A percentile compares a stretch with the other conserved stretches of the same genome.
phyloP scores from a whole-genome alignment of 2,888 invertebrate species.

The Caenorhabditis sp. region DNA sequence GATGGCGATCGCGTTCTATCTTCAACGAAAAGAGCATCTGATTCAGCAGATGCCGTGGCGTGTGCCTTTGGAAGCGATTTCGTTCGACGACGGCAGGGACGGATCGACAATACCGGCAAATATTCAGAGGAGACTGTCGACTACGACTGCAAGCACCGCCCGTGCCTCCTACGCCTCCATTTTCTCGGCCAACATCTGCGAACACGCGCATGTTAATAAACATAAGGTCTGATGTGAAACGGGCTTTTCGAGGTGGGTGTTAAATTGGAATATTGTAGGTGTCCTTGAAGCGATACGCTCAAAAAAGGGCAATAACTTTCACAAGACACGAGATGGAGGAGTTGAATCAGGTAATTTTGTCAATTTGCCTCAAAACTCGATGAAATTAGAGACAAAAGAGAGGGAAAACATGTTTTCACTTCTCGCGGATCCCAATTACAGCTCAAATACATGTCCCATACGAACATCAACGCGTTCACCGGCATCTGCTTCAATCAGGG shows the following conservation, averaged over 20 bases:
- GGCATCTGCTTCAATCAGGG: conserved; percentile 70
- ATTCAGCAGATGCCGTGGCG: conserved; percentile 68
- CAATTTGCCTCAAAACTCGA: too few relatives aligned
- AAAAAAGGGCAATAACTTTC: conserved; percentile 62
- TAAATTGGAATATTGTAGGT: conserved; percentile 41
- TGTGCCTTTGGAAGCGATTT: conserved; percentile 56
- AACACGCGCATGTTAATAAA: conserved; percentile 37
- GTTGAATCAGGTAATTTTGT: conserved; percentile 60
- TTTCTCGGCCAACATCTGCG: conserved; percentile 31
- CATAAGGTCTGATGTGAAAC: conserved; percentile 14
- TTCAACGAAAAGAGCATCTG: conserved; percentile 66
- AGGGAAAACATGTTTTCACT: background rate
- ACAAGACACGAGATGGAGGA: conserved; percentile 63
- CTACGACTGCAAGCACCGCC: conserved; percentile 40
- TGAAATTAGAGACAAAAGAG: background rate
- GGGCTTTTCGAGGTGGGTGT: background rate
- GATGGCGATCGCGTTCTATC: conserved; percentile 60
- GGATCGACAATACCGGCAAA: conserved; percentile 7
- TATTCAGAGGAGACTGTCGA: conserved; percentile 43
- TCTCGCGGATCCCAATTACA: conserved; percentile 19
- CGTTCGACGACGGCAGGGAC: conserved; percentile 33
- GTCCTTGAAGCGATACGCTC: conserved; percentile 54
- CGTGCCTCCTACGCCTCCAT: conserved; percentile 48
- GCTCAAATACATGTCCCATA: conserved; percentile 62
- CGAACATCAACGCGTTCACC: conserved; percentile 62